These are phyloP conservation scores for Phylloscopus trochiloides DNA, from an alignment of 2,113 vertebrate genomes.

Conservation along the genomic window DNA sequence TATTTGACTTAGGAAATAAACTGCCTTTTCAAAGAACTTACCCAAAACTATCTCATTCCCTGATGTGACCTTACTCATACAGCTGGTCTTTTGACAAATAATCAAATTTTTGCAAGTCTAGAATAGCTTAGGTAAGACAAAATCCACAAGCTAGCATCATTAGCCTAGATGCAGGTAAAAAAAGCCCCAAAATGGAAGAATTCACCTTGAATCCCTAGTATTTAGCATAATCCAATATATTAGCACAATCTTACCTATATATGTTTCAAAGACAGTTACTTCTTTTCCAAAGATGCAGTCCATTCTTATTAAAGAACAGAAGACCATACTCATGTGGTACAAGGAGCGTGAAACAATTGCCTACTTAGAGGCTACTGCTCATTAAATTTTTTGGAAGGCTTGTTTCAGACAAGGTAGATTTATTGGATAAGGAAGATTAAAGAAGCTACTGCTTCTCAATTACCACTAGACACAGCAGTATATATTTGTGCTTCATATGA, in stretches of 20 bases:
- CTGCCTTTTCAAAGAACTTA: neutral
- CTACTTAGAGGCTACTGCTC: neutral
- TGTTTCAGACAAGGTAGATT: neutral
- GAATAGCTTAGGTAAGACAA: neutral
- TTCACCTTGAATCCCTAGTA: neutral
- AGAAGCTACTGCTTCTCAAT: neutral
- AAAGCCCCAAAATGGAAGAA: neutral
- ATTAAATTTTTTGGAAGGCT: neutral
- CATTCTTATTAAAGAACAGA: neutral
- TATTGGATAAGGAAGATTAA: neutral
- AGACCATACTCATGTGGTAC: neutral
- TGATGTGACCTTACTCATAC: neutral
- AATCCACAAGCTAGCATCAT: neutral
- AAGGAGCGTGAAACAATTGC: accelerated
- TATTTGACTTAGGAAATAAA: neutral
- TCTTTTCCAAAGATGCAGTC: neutral
- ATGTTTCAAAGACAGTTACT: neutral
- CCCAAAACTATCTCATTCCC: neutral
- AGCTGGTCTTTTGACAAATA: neutral
- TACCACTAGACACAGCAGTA: neutral
- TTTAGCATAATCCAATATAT: neutral
- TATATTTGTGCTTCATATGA: neutral
- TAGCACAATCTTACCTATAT: neutral
- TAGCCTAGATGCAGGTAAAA: neutral
- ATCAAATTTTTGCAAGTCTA: neutral